Percentiles rank a stretch among this genome's conserved stretches.
Conservation (phyloP, 2,888 invertebrate genomes). For the Eupelmus urozonus region DNA sequence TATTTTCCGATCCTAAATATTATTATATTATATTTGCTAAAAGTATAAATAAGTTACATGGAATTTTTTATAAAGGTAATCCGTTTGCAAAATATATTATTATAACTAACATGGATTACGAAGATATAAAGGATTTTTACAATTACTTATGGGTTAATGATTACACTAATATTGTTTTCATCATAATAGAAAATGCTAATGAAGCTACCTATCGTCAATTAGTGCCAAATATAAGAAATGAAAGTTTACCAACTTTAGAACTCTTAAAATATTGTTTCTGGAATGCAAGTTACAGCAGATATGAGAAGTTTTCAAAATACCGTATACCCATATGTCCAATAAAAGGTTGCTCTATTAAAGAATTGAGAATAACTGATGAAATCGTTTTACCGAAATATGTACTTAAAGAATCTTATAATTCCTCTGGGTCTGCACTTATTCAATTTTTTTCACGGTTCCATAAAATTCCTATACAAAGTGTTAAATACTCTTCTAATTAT, state of each 20-base stretch:
- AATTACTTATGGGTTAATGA: background rate
- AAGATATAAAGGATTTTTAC: background rate
- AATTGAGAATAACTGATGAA: background rate
- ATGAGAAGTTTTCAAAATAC: background rate
- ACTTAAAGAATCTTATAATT: background rate
- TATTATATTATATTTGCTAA: slow-evolving; percentile 9
- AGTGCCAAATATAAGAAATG: background rate
- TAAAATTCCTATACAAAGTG: background rate
- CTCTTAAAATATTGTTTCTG: background rate
- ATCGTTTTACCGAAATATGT: background rate
- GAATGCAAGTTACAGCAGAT: background rate
- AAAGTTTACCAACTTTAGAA: background rate
- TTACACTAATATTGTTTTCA: background rate
- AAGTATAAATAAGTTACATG: background rate
- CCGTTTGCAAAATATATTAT: slow-evolving; percentile 6
- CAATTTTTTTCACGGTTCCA: background rate
- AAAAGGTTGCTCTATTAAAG: background rate
- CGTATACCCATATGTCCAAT: background rate
- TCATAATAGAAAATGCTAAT: background rate
- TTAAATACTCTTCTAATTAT: background rate
- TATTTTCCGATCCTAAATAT: background rate
- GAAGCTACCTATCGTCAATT: background rate
- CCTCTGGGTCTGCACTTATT: background rate
- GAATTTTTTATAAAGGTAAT: slow-evolving; percentile 1
- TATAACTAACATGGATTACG: background rate